phyloP scores from a whole-genome alignment of 2,113 vertebrate genomes.

The Manacus vitellinus region DNA sequence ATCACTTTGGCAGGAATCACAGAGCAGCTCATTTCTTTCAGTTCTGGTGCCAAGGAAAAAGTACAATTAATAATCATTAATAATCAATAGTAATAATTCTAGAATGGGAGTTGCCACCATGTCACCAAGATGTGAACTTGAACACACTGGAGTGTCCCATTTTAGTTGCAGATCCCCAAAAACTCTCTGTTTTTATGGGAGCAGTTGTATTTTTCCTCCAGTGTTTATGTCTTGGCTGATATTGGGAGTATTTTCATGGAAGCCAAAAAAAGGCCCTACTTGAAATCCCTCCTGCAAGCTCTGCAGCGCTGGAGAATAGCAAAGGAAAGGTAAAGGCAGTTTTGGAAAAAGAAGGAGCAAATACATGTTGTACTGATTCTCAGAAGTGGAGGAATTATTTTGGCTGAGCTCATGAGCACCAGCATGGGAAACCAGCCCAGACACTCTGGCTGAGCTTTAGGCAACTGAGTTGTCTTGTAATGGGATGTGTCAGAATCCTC shows the following conservation, averaged over 20 bases:
- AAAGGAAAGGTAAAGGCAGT: background rate
- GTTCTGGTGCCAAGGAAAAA: background rate
- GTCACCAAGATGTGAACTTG: background rate
- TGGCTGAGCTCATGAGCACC: background rate
- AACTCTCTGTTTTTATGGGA: background rate
- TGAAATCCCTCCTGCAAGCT: background rate
- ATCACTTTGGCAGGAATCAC: background rate
- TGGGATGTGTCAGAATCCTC: background rate
- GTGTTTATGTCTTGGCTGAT: background rate
- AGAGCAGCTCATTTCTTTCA: background rate
- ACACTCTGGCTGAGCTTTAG: background rate
- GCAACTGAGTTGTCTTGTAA: background rate
- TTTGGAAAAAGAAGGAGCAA: background rate
- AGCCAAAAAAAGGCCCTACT: background rate
- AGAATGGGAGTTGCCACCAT: background rate
- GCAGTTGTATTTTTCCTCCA: background rate
- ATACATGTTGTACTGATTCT: background rate
- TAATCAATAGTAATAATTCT: background rate
- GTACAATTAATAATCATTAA: background rate
- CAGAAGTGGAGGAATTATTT: background rate
- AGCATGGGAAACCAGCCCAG: constrained; percentile 37
- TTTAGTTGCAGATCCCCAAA: background rate
- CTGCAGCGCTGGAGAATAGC: background rate
- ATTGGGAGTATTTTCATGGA: background rate
- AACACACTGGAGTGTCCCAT: background rate